Base-by-base conservation (phyloP, 2,113 vertebrate genomes). In the Eidolon helvum region DNA sequence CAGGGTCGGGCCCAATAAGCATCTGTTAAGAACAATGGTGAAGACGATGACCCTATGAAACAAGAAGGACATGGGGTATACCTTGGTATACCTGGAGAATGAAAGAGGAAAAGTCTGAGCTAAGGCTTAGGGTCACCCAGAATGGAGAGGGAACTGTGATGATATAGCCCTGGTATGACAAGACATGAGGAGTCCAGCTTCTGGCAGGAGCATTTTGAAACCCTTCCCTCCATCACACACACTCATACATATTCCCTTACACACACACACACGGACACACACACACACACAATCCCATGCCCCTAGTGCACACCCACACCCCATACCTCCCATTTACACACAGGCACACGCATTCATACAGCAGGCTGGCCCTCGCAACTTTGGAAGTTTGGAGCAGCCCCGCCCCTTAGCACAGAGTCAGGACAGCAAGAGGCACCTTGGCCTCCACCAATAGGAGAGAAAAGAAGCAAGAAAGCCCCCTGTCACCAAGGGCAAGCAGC, bases 41-140 rank as follows among this genome's bases (percentile, higher is more conserved):
- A 55, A 66, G 83, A 71, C 2, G 0, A 43, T 16, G 69, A 12
- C 7, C 66, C 35, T 7, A 4, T 18, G 57, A 63, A 45, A 40
- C 35, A 71, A 38, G 16, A 14, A 48, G 24, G 48, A 77, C 50
- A 18, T 38, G 15, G 22, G 19, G 48, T 86, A 19, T 18, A 90
- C 24, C 48, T 57, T 35, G 10, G 43, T 65, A 10, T 3, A 45
- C 11, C 40, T 40, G 4, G 22, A 79, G 74, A 75, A 82, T 1
- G 2, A 28, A 38, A 65, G 38, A 66, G 26, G 11, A 12, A 9
- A 40, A 50, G 14, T 11, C 4, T 24, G 40, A 50, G 9, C 38
- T 24, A 1, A 10, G 16, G 26, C 30, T 10, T 4, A 33, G 18
- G 35, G 63, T 6, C 9, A 4, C 1, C 33, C 2, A 33, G 18